Evolutionary conservation across 2,113 vertebrate species (phyloP), one percentile per base, ranked within the genome.

Genomic region (Isichthys henryi): DNA sequence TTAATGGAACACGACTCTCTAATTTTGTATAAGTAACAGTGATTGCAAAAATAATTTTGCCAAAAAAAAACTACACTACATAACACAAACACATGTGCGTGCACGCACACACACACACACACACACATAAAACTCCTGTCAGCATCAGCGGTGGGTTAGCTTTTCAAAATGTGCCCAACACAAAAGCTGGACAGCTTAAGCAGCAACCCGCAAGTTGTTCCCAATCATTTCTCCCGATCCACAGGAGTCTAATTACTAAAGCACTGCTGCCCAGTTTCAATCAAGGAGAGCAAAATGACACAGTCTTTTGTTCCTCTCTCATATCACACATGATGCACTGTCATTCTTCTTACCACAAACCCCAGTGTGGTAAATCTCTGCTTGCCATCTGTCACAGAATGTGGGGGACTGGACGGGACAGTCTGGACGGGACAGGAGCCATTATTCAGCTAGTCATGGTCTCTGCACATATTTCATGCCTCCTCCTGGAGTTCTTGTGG

Each of bases 381-480:
- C 90, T 92, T 90, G 90, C 94, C 94, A 95, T 95, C 94, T 95
- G 94, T 93, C 92, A 92, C 92, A 48, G 91, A 89, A 90, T 93
- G 92, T 90, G 90, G 91, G 92, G 89, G 89, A 86, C 88, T 89
- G 31, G 77, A 91, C 89, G 92, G 90, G 90, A 89, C 89, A 88
- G 90, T 56, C 88, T 89, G 31, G 77, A 92, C 89, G 92, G 90
- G 90, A 89, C 89, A 88, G 90, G 85, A 90, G 89, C 93, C 92
- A 95, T 95, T 94, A 95, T 95, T 91, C 94, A 91, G 88, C 92
- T 90, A 91, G 95, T 96, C 94, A 95, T 95, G 94, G 92, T 95
- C 92, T 92, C 91, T 94, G 94, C 94, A 95, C 95, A 94, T 94
- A 93, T 95, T 95, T 96, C 94, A 96, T 94, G 94, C 94, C 90